Conservation (phyloP, 2,888 invertebrate genomes). For the Drosophila putrida region DNA sequence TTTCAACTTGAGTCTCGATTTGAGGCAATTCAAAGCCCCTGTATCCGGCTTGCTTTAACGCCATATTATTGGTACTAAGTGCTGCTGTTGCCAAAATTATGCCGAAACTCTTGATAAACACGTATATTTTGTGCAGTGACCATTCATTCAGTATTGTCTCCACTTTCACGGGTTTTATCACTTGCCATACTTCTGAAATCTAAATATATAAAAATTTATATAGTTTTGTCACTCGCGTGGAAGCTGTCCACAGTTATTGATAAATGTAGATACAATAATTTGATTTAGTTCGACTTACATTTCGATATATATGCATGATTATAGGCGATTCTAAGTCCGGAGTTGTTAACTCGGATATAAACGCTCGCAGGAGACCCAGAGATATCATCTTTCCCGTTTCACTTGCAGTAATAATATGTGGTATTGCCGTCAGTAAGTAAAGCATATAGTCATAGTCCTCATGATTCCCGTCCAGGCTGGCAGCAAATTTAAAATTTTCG, state of each 20-base stretch:
- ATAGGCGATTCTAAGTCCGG: slow-evolving; percentile 18
- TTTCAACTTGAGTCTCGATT: slow-evolving; percentile 30
- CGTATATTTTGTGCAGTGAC: slow-evolving; percentile 46
- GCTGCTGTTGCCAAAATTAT: slow-evolving; percentile 51
- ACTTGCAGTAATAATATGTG: slow-evolving; percentile 63
- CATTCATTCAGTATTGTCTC: slow-evolving; percentile 47
- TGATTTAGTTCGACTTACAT: slow-evolving; percentile 33
- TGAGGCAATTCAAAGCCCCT: slow-evolving; percentile 62
- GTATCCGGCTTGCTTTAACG: slow-evolving; percentile 57
- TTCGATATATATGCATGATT: slow-evolving; percentile 61
- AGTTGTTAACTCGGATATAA: slow-evolving; percentile 44
- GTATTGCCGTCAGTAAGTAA: slow-evolving; percentile 48
- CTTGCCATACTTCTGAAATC: slow-evolving; percentile 60
- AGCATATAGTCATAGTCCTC: slow-evolving; percentile 46
- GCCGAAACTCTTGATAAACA: slow-evolving; percentile 50
- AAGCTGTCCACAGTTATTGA: no score
- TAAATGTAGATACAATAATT: background rate
- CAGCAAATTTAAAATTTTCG: slow-evolving; percentile 28
- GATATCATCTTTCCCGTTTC: slow-evolving; percentile 68
- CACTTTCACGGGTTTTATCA: slow-evolving; percentile 43
- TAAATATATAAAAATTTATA: background rate
- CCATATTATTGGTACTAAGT: slow-evolving; percentile 43
- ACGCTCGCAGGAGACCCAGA: slow-evolving; percentile 49
- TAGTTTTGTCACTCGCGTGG: no score
- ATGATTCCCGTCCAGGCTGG: slow-evolving; percentile 25